phyloP scores from a whole-genome alignment of 2,888 invertebrate genomes.

The Scrobipalpa atriplicella region DNA sequence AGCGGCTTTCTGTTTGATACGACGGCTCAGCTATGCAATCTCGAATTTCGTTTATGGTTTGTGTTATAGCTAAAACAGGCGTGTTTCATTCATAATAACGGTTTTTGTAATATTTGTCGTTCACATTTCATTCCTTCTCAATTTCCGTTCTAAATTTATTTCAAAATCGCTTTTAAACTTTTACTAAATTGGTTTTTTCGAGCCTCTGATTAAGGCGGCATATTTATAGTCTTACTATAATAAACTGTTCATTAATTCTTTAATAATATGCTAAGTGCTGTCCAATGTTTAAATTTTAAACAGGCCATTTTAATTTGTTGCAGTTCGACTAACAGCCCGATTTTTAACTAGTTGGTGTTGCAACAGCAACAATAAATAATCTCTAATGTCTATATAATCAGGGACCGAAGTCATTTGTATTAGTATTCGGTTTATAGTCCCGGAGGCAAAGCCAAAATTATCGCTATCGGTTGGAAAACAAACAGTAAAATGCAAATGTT shows the following conservation, averaged over 20 bases:
- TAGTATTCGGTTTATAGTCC: constrained; percentile 26
- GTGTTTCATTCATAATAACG: not conserved
- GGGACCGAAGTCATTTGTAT: constrained; percentile 18
- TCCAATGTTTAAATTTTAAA: constrained; percentile 18
- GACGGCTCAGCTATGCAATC: constrained; percentile 43
- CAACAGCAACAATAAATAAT: constrained; percentile 30
- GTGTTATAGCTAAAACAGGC: constrained; percentile 19
- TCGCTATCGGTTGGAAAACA: constrained; percentile 49
- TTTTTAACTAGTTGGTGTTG: constrained; percentile 25
- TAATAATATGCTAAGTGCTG: constrained; percentile 15
- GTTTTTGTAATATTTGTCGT: not conserved
- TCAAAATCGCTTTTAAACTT: not conserved
- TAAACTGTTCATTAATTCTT: constrained; percentile 11
- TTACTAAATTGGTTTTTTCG: constrained; percentile 21
- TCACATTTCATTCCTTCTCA: not conserved
- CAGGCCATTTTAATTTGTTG: constrained; percentile 19
- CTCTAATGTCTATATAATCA: constrained; percentile 30
- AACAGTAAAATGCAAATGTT: constrained; percentile 62
- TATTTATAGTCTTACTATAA: not conserved
- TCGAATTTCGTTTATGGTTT: constrained; percentile 16
- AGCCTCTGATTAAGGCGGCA: constrained; percentile 24
- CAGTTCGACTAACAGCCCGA: constrained; percentile 13
- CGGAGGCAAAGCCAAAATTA: constrained; percentile 33
- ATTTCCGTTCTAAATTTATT: not conserved
- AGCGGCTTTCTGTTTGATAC: constrained; percentile 58